These are phyloP conservation scores for Gallinago paraguaiae DNA, from an alignment of 2,113 vertebrate genomes.

Conservation along the genomic window DNA sequence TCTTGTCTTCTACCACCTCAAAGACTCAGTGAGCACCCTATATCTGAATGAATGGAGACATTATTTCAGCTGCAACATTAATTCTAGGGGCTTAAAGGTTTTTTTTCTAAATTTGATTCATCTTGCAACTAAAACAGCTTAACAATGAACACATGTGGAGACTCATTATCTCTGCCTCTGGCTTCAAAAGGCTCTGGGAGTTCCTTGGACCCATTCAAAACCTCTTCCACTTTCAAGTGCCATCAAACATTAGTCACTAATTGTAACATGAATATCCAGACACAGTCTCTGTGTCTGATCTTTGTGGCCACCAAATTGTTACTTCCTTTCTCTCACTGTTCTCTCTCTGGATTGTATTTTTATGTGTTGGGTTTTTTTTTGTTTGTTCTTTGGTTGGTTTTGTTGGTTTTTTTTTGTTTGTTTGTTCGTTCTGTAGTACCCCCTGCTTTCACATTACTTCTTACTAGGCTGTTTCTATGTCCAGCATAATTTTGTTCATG, in stretches of 20 bases:
- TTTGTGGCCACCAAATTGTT: background rate
- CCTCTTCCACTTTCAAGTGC: background rate
- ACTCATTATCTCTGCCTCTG: slow-evolving; percentile 3
- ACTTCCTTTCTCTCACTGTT: background rate
- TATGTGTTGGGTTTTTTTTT: background rate
- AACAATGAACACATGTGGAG: background rate
- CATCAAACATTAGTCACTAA: background rate
- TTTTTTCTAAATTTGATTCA: background rate
- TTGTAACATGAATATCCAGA: background rate
- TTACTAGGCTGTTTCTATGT: background rate
- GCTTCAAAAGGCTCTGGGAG: slow-evolving; percentile 1
- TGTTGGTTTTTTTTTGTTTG: background rate
- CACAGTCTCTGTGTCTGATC: background rate
- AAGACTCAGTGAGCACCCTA: background rate
- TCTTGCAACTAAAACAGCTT: background rate
- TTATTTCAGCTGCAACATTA: background rate
- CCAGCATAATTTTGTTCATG: background rate
- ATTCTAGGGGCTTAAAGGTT: background rate
- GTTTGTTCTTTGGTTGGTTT: background rate
- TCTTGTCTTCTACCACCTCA: background rate
- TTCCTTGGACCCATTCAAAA: background rate
- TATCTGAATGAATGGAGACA: background rate
- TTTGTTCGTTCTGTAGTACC: background rate
- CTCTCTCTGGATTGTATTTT: background rate
- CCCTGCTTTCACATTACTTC: background rate